Evolutionary conservation across 53 echinoderm and acorn worm species (phyloP), one percentile per base, ranked within the genome.

Genomic region (Pentamera pediparva): DNA sequence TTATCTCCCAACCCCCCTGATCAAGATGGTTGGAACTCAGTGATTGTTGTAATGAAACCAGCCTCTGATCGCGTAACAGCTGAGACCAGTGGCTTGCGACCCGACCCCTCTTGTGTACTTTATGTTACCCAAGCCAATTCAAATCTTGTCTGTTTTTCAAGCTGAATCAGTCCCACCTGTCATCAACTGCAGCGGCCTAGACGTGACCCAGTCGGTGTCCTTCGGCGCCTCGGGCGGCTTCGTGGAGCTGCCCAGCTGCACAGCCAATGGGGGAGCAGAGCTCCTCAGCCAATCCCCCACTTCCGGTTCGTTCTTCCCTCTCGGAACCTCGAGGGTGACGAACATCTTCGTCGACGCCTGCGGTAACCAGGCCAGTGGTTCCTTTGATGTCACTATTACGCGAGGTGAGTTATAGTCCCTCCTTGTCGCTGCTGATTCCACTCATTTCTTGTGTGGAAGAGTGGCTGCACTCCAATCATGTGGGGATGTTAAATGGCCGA

Each of bases 141-240:
- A n/a, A n/a, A n/a, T 19, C 28, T 22, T 54, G 18, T 54, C 28
- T 50, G 19, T 24, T 50, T 5, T 24, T 50, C 4, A 19, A 65
- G 65, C 3, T 28, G 41, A 38, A 35, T 17, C 12, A 9, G 18
- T 39, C 17, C 39, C 26, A 6, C 67, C 67, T 24, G 47, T 40
- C 15, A 31, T 65, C 26, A 45, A 65, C 37, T 65, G 67, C 39
- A 65, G 47, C 28, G 67, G 67, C 24, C 15, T 19, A 7, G 67
- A 65, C 27, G 2, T 65, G 18, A 41, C 29, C 25, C 1, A 11
- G 7, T 41, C 47, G 1, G 67, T 29, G 27, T 18, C 67, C 0
- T 9, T 28, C 1, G 29, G 12, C 28, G 5, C 6, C 11, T 10
- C 67, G 17, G 20, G 67, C 43, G 12, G 9, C 24, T 2, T 10